Conservation (phyloP, 2,888 invertebrate species). For the Stenolophus ochropezus region DNA sequence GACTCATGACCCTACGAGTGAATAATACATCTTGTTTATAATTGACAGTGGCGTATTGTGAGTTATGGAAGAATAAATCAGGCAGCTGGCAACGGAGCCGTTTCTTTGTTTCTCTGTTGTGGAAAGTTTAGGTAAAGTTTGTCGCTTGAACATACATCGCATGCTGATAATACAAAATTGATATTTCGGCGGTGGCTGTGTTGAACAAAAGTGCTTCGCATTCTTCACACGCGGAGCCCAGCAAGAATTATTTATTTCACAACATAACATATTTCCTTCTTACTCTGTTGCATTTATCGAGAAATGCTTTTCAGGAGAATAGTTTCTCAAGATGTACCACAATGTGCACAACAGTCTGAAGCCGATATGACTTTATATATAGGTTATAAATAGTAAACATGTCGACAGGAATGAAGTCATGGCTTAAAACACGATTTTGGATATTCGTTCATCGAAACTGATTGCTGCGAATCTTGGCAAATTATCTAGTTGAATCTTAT, state of each 20-base stretch:
- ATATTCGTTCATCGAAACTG: too few species aligned
- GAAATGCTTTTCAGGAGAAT: not conserved
- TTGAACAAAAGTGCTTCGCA: not conserved
- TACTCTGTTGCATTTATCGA: not conserved
- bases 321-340: not conserved
- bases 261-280: not conserved
- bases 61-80: constrained; percentile 34
- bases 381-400: too few species aligned
- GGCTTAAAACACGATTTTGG: too few species aligned
- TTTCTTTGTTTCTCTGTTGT: constrained; percentile 11
- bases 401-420: too few species aligned
- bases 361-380: not conserved
- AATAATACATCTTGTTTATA: not conserved
- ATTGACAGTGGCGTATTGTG: constrained; percentile 30
- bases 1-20: too few species aligned
- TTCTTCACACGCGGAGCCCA: not conserved
- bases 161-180: constrained; percentile 23
- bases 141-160: not conserved
- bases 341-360: not conserved
- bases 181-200: not conserved
- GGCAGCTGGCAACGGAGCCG: not conserved
- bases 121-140: constrained; percentile 19
- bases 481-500: too few species aligned
- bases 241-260: not conserved
- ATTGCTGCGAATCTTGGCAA: too few species aligned